phyloP scores from a whole-genome alignment of 2,113 vertebrate genomes.

The Sorex araneus region DNA sequence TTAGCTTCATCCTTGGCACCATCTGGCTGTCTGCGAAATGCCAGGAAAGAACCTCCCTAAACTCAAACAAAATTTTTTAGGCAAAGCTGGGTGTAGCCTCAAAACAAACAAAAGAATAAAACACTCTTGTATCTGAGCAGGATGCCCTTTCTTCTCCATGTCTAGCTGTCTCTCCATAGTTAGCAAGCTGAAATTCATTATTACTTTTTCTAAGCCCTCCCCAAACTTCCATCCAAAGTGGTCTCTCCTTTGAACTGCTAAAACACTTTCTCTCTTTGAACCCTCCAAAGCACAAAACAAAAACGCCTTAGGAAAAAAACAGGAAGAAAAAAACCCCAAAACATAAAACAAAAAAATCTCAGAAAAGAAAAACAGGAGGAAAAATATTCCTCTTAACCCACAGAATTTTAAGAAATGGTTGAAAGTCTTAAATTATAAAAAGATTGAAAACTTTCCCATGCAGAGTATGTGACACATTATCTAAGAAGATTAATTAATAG shows the following conservation, averaged over 20 bases:
- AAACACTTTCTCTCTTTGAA: background rate
- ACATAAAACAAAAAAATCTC: background rate
- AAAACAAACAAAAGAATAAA: too few relatives aligned
- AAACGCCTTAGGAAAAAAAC: too few relatives aligned
- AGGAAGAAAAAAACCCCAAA: too few relatives aligned
- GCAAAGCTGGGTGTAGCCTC: too few relatives aligned
- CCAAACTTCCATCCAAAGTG: constrained; percentile 48
- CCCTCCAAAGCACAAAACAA: background rate
- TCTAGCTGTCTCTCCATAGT: constrained; percentile 11
- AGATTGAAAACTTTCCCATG: background rate
- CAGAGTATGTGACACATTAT: background rate
- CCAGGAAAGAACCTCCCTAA: too few relatives aligned
- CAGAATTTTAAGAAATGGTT: constrained; percentile 31
- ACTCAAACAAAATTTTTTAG: too few relatives aligned
- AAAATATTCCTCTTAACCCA: background rate
- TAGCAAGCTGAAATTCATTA: background rate
- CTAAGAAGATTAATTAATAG: constrained; percentile 52
- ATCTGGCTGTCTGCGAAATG: too few relatives aligned
- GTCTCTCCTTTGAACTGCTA: constrained; percentile 40
- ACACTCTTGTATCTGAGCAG: background rate
- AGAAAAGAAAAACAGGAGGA: background rate
- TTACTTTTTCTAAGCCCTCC: constrained; percentile 1
- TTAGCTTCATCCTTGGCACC: too few relatives aligned
- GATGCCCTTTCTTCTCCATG: background rate
- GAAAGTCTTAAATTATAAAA: background rate